Evolutionary conservation across 2,797 vertebrate genomes (phyloP).

Genomic region (Lepidocolaptes lacrymiger): DNA sequence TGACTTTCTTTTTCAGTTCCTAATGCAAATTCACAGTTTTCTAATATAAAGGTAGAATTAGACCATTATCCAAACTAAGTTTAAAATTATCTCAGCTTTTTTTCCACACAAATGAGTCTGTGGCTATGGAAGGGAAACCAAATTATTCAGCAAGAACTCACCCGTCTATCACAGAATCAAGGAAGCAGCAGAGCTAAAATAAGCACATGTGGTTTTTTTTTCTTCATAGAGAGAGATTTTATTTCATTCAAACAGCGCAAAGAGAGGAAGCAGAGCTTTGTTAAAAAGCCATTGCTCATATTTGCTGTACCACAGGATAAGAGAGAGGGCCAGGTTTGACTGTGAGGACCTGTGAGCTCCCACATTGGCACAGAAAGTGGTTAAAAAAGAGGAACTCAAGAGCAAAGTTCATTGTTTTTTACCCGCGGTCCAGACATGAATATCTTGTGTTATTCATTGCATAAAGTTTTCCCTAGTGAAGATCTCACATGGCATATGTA

Average conservation of each 20-base stretch:
- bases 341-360: background rate
- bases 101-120: background rate
- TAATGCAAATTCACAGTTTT: background rate
- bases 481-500: background rate
- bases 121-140: background rate
- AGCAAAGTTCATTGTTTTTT: background rate
- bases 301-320: background rate
- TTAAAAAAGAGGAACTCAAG: background rate
- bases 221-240: fast-evolving
- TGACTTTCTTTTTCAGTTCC: background rate
- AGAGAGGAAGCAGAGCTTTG: constrained; percentile 14
- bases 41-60: background rate
- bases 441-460: background rate
- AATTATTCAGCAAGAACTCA: background rate
- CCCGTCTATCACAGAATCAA: background rate
- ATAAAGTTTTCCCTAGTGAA: background rate
- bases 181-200: background rate
- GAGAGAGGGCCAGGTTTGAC: background rate
- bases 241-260: background rate
- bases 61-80: background rate
- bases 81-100: background rate
- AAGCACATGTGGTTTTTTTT: background rate
- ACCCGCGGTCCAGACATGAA: background rate
- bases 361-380: background rate
- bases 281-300: background rate